A percentile compares a stretch with the other conserved stretches of the same genome.
phyloP scores from a whole-genome alignment of 2,113 vertebrate species.

The Anguilla japonica region DNA sequence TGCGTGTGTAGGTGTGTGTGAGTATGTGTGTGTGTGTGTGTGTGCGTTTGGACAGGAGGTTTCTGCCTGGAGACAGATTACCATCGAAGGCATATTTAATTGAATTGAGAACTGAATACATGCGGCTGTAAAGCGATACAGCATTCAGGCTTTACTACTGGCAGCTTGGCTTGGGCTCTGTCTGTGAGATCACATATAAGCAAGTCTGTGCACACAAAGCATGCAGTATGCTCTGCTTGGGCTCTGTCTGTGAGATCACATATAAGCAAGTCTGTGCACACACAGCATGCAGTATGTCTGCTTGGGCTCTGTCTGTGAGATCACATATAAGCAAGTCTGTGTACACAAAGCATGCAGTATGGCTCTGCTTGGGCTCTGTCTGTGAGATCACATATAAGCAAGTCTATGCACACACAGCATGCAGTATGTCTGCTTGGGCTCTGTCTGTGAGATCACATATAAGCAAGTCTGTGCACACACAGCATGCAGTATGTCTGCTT shows the following conservation, averaged over 20 bases:
- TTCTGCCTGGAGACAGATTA: background rate
- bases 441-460: background rate
- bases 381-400: background rate
- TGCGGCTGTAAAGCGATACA: background rate
- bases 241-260: background rate
- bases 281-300: background rate
- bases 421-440: background rate
- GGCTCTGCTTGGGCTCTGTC: background rate
- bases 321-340: background rate
- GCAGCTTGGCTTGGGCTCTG: background rate
- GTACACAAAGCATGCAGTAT: background rate
- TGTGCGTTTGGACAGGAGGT: background rate
- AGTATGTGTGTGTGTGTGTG: background rate
- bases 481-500: background rate
- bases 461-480: too few relatives aligned
- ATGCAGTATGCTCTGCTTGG: background rate
- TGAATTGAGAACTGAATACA: background rate
- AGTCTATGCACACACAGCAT: background rate
- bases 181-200: background rate
- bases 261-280: too few relatives aligned
- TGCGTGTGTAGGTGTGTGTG: too few relatives aligned
- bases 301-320: background rate
- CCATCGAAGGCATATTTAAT: background rate
- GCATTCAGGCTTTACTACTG: background rate
- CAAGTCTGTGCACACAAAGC: too few relatives aligned